Percentiles rank a stretch among this genome's conserved stretches.
Evolutionary conservation across 2,113 vertebrate species (phyloP).

Genomic region (Corynorhinus townsendii): DNA sequence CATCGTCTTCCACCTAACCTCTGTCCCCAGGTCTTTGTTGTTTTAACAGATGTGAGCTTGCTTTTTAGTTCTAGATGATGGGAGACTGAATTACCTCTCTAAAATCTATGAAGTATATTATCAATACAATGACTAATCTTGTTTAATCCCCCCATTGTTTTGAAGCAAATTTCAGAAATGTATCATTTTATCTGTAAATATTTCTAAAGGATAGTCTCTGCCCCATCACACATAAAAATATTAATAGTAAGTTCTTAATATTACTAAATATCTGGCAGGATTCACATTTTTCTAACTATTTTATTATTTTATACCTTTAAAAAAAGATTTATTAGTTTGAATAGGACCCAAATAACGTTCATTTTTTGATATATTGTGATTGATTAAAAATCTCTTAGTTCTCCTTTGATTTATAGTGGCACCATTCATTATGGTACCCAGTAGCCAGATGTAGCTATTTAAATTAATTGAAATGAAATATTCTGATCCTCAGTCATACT

Average conservation of each 20-base stretch:
- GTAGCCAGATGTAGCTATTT: not conserved
- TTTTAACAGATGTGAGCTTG: conserved; percentile 56
- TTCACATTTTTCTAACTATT: not conserved
- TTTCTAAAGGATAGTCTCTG: not conserved
- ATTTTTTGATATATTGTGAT: not conserved
- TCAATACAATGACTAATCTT: not conserved
- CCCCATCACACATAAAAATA: not conserved
- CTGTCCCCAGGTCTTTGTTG: conserved; percentile 70
- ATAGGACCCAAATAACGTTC: not conserved
- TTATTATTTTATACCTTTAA: not conserved
- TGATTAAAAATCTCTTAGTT: not conserved
- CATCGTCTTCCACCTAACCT: conserved; percentile 63
- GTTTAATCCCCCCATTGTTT: not conserved
- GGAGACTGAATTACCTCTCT: conserved; percentile 24
- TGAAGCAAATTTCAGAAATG: not conserved
- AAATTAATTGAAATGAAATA: conserved; percentile 1
- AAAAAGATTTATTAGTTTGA: conserved; percentile 4
- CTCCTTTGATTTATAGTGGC: not conserved
- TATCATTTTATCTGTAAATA: not conserved
- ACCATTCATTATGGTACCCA: not conserved
- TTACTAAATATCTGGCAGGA: not conserved
- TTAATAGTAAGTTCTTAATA: not conserved
- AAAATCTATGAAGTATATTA: conserved; percentile 24
- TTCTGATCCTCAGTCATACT: not conserved
- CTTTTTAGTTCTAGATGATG: conserved; percentile 27